Evolutionary conservation across 37 sponge, comb jelly and placozoan species (phyloP).

Genomic region (Aplysina aerophoba): DNA sequence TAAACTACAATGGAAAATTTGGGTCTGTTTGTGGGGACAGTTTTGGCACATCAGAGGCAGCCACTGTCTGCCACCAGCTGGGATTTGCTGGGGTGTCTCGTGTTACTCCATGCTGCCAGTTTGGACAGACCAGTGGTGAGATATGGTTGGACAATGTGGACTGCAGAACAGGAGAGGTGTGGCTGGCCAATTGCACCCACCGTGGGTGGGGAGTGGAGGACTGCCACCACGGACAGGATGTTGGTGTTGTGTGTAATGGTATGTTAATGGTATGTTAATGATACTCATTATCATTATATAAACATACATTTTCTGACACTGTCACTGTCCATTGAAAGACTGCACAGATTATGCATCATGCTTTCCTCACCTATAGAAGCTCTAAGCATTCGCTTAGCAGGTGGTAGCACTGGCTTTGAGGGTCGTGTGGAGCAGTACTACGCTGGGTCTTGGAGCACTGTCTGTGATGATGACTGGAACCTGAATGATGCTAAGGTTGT

Average conservation of each 20-base stretch:
- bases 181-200: slow-evolving; percentile 27
- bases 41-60: not conserved
- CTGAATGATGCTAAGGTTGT: slow-evolving; percentile 34
- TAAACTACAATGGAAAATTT: not conserved
- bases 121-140: not conserved
- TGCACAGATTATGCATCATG: too few relatives aligned
- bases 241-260: slow-evolving; percentile 16
- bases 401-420: slow-evolving; percentile 1
- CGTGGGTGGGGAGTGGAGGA: slow-evolving; percentile 33
- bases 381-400: not conserved
- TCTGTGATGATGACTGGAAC: slow-evolving; percentile 22
- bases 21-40: slow-evolving; percentile 20
- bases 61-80: slow-evolving; percentile 13
- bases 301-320: too few relatives aligned
- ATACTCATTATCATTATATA: too few relatives aligned
- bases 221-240: slow-evolving; percentile 1
- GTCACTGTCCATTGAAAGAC: too few relatives aligned
- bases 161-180: not conserved
- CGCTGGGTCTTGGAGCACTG: slow-evolving; percentile 10
- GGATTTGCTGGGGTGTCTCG: not conserved
- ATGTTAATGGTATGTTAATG: too few relatives aligned
- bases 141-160: slow-evolving; percentile 15
- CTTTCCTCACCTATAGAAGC: not conserved
- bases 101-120: not conserved
- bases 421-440: slow-evolving; percentile 40